Evolutionary conservation across 2,113 vertebrate species (phyloP), one percentile per base, ranked within the genome.

Genomic region (Aptenodytes forsteri): DNA sequence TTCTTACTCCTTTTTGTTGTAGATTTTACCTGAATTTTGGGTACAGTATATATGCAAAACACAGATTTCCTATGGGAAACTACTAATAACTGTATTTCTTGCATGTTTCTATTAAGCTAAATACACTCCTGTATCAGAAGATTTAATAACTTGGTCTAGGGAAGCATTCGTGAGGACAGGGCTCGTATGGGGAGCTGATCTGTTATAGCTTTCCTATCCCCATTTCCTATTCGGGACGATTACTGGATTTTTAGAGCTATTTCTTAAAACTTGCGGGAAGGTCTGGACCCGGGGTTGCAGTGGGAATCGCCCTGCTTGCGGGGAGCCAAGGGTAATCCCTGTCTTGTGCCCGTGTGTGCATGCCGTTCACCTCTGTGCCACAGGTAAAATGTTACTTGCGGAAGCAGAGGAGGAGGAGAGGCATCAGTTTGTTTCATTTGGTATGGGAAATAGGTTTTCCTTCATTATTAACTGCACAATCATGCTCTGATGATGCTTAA

Each of bases 171-270:
- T 26, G 64, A 66, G 78, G 46, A 54, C 11, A 9, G 59, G 34
- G 40, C 40, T 91, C 1, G 2, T 0, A 0, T 34, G 36, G 16
- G 50, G 55, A 65, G 38, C 42, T 72, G 42, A 69, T 19, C 26
- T n/a, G 0, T 32, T 26, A 15, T 2, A 77, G 30, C 55, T 88
- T 67, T 78, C 34, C 54, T 16, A 3, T 15, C 16, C 29, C n/a
- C 10, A 0, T 26, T 69, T 47, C 22, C 18, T 47, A 0, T 16
- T 46, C 3, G 27, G 40, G 34, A 15, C 7, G 25, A 14, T 9
- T 4, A 36, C 11, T 7, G 25, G 55, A 9, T 34, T 92, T 85
- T 87, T 84, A 20, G 20, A 61, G 16, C 26, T 38, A 10, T 65
- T 80, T 49, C 23, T 54, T 52, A 22, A 55, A 34, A 14, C 11